Base-by-base conservation (phyloP, 2,888 invertebrate species). In the Thalpophila matura region DNA sequence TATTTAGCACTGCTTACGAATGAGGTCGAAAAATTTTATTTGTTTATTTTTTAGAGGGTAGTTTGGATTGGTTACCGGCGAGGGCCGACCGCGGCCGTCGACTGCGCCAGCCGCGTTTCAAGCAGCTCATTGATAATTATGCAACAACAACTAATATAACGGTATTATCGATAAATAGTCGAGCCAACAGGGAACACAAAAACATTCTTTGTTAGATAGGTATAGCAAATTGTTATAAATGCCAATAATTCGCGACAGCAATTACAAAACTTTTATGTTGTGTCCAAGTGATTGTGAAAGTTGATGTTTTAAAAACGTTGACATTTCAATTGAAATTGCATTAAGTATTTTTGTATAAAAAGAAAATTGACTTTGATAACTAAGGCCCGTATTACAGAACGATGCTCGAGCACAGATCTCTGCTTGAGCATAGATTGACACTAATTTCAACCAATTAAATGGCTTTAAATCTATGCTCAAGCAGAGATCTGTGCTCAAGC, bases 131-230 rank as follows among this genome's bases (percentile, higher is more conserved):
- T 83, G 83, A 75, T 78, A 79, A 83, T 93, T 91, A 91, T 90
- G 92, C 89, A 93, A 92, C 84, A 74, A 80, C 68, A 80, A 81
- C 74, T 83, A 84, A 87, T 86, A 87, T 82, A 87, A 87, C 89
- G 77, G 81, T 87, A 82, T 85, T 89, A 90, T 88, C 86, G 88
- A 87, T 87, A 84, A 84, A 88, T 75, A 74, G 73, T 61, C 55
- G 50, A 69, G 49, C 51, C 60, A 50, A 73, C 60, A 60, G 27
- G 29, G 57, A 56, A 76, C 71, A 68, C 64, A 81, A 76, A 83
- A 86, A 84, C 68, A 66, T 35, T 71, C 40, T 68, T 81, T 79
- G 75, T 77, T 74, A 74, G 59, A 68, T 46, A 47, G 71, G 66
- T 74, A 63, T 77, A 80, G 73, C 62, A 50, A 69, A 57, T 70